phyloP scores from a whole-genome alignment of 2,888 invertebrate genomes.

The Synergus gifuensis region DNA sequence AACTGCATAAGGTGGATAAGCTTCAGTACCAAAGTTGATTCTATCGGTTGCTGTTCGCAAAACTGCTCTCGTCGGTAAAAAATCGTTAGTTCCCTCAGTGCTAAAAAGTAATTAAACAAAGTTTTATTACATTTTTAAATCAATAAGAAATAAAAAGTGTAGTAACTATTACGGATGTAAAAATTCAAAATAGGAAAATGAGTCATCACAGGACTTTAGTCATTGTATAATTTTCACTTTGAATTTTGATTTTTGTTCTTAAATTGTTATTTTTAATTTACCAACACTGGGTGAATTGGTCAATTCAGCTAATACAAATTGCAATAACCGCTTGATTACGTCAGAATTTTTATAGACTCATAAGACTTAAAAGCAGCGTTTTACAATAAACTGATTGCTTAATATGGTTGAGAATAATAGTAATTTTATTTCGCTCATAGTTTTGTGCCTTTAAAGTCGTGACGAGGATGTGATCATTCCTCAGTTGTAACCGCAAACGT shows the following conservation, averaged over 20 bases:
- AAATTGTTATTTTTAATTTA: no score
- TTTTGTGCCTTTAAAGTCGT: background rate
- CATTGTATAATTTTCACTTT: no score
- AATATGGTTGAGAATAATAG: constrained; percentile 13
- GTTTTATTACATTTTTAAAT: no score
- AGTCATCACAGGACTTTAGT: no score
- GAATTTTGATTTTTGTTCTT: no score
- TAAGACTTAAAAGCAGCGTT: background rate
- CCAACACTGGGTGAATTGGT: no score
- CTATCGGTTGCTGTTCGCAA: background rate
- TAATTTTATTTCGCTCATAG: background rate
- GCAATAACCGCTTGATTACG: background rate
- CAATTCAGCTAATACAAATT: no score
- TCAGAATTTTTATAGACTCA: background rate
- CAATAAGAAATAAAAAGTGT: no score
- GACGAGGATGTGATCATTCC: background rate
- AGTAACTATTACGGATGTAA: no score
- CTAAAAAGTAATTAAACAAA: background rate
- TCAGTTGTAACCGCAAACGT: constrained; percentile 4
- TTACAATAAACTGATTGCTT: constrained; percentile 14
- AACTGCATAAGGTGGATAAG: background rate
- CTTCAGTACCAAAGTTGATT: constrained; percentile 2
- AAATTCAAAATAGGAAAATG: no score
- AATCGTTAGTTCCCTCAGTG: background rate
- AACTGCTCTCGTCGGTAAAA: background rate